Evolutionary conservation across 1,140 invertebrate genomes (phyloP).

Genomic region (Sitophilus oryzae): DNA sequence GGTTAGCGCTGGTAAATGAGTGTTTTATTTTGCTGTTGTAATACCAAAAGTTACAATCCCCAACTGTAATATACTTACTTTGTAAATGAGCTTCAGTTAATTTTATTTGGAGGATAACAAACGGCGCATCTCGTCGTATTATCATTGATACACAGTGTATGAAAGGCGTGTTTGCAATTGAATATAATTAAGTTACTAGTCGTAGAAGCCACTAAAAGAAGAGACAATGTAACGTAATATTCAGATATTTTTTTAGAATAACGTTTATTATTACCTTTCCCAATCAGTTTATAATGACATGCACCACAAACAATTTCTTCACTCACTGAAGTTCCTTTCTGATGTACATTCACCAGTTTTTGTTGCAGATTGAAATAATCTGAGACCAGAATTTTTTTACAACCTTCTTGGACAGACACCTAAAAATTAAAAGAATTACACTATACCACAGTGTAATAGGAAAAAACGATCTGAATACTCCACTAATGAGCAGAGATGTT

Average conservation of each 20-base stretch:
- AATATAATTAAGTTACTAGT: constrained; percentile 62
- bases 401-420: constrained; percentile 82
- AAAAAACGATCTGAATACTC: too few relatives aligned
- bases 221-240: not conserved
- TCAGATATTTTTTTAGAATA: constrained; percentile 1
- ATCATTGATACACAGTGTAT: constrained; percentile 71
- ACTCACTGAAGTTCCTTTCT: constrained; percentile 65
- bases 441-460: too few relatives aligned
- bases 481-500: too few relatives aligned
- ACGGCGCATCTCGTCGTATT: constrained; percentile 34
- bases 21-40: too few relatives aligned
- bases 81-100: constrained; percentile 14
- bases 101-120: constrained; percentile 34
- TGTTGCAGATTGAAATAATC: constrained; percentile 89
- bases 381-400: constrained; percentile 77
- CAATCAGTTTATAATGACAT: constrained; percentile 67
- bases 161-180: constrained; percentile 86
- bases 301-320: constrained; percentile 70
- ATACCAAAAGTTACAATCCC: too few relatives aligned
- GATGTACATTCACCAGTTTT: constrained; percentile 69
- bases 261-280: constrained; percentile 50
- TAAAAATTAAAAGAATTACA: constrained; percentile 41
- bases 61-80: constrained; percentile 11
- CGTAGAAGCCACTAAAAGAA: constrained; percentile 28
- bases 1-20: too few relatives aligned